Conservation (phyloP, 2,797 vertebrate species). For the Epinephelus malabaricus region DNA sequence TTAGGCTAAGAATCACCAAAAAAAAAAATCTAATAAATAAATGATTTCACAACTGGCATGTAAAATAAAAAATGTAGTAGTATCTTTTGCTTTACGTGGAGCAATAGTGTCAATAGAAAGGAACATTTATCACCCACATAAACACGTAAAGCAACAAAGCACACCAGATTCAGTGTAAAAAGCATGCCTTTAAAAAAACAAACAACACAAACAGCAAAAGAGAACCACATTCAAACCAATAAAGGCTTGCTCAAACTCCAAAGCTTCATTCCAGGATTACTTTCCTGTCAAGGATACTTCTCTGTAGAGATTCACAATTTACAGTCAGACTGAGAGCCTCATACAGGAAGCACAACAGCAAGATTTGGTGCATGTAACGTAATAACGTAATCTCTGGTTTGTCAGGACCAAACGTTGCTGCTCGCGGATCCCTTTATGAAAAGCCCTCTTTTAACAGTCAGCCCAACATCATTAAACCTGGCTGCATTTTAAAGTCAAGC, state of each 20-base stretch:
- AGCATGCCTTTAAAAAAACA: conserved; percentile 49
- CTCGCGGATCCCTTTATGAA: background rate
- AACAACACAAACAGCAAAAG: conserved; percentile 6
- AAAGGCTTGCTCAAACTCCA: conserved; percentile 32
- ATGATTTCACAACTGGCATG: background rate
- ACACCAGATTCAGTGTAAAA: conserved; percentile 29
- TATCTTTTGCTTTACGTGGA: conserved; percentile 47
- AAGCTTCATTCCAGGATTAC: conserved; percentile 56
- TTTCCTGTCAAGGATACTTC: conserved; percentile 73
- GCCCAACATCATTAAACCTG: too few relatives aligned
- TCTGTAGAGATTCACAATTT: conserved; percentile 26
- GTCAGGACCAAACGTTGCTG: background rate
- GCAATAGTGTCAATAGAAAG: conserved; percentile 26
- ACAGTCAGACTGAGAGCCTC: background rate
- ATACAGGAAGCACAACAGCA: too few relatives aligned
- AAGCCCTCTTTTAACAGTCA: background rate
- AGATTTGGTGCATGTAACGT: too few relatives aligned
- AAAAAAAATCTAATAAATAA: background rate
- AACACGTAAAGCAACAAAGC: conserved; percentile 35
- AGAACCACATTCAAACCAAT: conserved; percentile 45
- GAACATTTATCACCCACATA: conserved; percentile 32
- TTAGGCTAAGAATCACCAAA: background rate
- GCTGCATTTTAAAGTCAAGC: too few relatives aligned
- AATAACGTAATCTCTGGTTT: background rate
- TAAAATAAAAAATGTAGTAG: conserved; percentile 44